Evolutionary conservation across 2,797 vertebrate species (phyloP).

Genomic region (Denticeps clupeoides): DNA sequence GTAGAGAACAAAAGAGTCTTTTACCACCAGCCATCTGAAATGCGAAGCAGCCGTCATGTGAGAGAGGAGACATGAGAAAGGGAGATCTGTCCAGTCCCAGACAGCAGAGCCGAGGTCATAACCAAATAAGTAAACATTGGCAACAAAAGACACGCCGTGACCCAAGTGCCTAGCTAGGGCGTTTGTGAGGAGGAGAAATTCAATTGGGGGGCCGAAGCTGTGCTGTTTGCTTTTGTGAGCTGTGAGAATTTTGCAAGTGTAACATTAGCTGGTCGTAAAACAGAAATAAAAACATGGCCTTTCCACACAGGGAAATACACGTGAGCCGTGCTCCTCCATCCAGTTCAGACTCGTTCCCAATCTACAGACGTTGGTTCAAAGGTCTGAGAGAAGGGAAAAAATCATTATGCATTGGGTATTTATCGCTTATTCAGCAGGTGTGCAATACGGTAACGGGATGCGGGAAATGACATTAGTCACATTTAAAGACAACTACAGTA

Average conservation of each 20-base stretch:
- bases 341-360: conserved; percentile 19
- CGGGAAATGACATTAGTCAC: too few species aligned
- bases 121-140: conserved; percentile 31
- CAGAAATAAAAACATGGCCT: conserved; percentile 25
- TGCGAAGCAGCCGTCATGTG: conserved; percentile 25
- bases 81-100: conserved; percentile 8
- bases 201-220: conserved; percentile 11
- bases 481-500: too few species aligned
- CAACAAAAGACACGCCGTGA: conserved; percentile 18
- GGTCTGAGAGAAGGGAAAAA: not conserved
- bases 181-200: conserved; percentile 22
- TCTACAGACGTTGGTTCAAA: not conserved
- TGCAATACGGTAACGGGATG: too few species aligned
- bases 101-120: conserved; percentile 31
- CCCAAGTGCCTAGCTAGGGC: conserved; percentile 15
- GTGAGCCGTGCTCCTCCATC: conserved; percentile 26
- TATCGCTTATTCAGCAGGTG: not conserved
- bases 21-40: conserved; percentile 44
- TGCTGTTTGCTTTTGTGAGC: conserved; percentile 32
- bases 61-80: conserved; percentile 22
- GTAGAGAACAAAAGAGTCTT: conserved; percentile 56
- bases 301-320: conserved; percentile 21
- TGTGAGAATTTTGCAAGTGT: conserved; percentile 31
- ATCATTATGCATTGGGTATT: not conserved
- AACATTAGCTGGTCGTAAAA: conserved; percentile 30